Base-by-base conservation (phyloP, 2,797 vertebrate species). In the Otus scops region DNA sequence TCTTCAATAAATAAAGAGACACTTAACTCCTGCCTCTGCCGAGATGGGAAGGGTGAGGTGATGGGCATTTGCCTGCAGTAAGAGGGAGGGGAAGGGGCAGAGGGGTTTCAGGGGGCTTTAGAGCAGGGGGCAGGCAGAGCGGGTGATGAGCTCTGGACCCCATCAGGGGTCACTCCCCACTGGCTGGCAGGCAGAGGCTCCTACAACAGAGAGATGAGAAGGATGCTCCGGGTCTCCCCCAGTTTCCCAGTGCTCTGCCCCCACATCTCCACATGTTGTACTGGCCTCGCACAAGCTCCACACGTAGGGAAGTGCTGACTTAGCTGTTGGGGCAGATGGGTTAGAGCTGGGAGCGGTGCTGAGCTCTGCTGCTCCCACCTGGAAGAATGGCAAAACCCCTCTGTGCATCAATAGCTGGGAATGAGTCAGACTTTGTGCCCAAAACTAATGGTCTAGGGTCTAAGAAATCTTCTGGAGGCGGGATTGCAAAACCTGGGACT, bases 1-100 rank as follows among this genome's bases (percentile, higher is more conserved):
- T 69, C 92, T 95, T 94, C 79, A 96, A 90, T 91, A 95, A 95
- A 92, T 89, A 95, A 97, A 88, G 79, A 95, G 79, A 93, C 88
- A 70, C 50, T 93, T 95, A 80, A 60, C 75, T 94, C 56, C 81
- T 12, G 34, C 45, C 71, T 92, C 84, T 73, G 68, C 56, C 6
- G 36, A 56, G 47, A 15, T 1, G 9, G 56, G 50, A 78, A 30
- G 32, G 65, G 27, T 9, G 50, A 21, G 64, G 27, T 0, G 1
- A 9, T 0, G 3, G 27, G 67, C 32, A 27, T 53, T 24, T 41
- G 57, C 45, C 79, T 11, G 24, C 3, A 0, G 63, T 0, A 7
- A 43, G 27, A 17, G 3, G 54, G 8, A n/a, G 13, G 34, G 19
- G 50, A 70, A 63, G 38, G 32, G 39, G 34, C 32, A 64, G 30